A percentile compares a stretch with the other conserved stretches of the same genome.
Evolutionary conservation across 2,888 invertebrate genomes (phyloP).

Genomic region (Sisyra nigra): DNA sequence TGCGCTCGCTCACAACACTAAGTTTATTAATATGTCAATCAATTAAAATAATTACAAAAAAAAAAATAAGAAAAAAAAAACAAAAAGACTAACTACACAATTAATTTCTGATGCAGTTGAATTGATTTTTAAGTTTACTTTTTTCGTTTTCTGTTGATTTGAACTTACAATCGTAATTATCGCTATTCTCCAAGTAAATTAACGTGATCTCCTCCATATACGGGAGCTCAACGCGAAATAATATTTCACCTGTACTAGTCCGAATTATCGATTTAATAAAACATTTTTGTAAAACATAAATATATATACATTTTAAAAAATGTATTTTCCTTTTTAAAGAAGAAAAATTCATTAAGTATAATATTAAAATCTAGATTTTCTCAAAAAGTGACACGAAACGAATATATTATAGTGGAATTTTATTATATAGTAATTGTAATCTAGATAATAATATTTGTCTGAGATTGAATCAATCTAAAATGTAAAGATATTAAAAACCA

Average conservation of each 20-base stretch:
- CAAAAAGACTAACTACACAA: background rate
- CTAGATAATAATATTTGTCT: too few species aligned
- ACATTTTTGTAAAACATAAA: background rate
- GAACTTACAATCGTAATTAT: conserved; percentile 31
- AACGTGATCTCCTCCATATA: conserved; percentile 88
- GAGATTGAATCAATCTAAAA: too few species aligned
- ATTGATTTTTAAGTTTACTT: background rate
- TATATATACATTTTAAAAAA: background rate
- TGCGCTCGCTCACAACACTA: conserved; percentile 5
- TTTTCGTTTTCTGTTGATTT: conserved; percentile 33
- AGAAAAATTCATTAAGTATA: background rate
- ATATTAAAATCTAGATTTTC: too few species aligned
- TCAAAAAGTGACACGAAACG: too few species aligned
- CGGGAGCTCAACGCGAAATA: conserved; percentile 85
- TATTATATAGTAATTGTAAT: too few species aligned
- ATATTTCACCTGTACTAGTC: conserved; percentile 63
- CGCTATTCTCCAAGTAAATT: conserved; percentile 83
- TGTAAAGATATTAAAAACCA: conserved; percentile 10
- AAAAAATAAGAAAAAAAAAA: conserved; percentile 1
- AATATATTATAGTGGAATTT: too few species aligned
- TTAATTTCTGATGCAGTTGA: background rate
- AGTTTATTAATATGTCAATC: background rate
- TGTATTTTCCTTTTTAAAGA: background rate
- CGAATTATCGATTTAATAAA: conserved; percentile 1
- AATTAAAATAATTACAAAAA: conserved; percentile 20